Conservation (phyloP, 2,888 invertebrate species). For the Caenorhabditis becei region DNA sequence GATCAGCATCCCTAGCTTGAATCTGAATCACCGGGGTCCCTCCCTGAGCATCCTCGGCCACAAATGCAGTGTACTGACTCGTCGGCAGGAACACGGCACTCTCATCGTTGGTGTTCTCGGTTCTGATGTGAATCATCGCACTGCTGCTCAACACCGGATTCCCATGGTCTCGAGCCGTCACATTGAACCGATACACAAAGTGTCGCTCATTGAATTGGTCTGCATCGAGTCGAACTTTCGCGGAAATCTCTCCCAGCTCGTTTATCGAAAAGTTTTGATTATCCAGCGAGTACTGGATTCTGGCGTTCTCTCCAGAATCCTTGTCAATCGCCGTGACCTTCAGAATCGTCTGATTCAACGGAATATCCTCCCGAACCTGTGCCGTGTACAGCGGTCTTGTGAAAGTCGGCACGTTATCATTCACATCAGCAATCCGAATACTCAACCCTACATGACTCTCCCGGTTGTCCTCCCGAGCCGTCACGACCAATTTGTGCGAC, state of each 20-base stretch:
- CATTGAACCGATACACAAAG: constrained; percentile 82
- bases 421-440: constrained; percentile 71
- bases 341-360: constrained; percentile 92
- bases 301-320: constrained; percentile 96
- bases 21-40: constrained; percentile 79
- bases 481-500: constrained; percentile 86
- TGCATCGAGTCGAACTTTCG: constrained; percentile 90
- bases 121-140: constrained; percentile 82
- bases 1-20: constrained; percentile 77
- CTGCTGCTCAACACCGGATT: constrained; percentile 77
- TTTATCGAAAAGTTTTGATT: constrained; percentile 97
- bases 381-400: constrained; percentile 94
- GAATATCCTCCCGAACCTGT: constrained; percentile 95
- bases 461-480: constrained; percentile 35
- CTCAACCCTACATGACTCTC: constrained; percentile 69
- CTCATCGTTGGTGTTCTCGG: constrained; percentile 83
- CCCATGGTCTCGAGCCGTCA: constrained; percentile 83
- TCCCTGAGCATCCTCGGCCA: constrained; percentile 81
- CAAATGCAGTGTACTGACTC: constrained; percentile 76
- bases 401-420: constrained; percentile 81
- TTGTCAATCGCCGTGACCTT: constrained; percentile 84
- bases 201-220: constrained; percentile 87
- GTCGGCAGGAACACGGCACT: constrained; percentile 80
- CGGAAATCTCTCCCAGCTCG: constrained; percentile 94
- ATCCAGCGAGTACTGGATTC: constrained; percentile 92